phyloP scores from a whole-genome alignment of 1,140 invertebrate species.

The Megathymus violae region DNA sequence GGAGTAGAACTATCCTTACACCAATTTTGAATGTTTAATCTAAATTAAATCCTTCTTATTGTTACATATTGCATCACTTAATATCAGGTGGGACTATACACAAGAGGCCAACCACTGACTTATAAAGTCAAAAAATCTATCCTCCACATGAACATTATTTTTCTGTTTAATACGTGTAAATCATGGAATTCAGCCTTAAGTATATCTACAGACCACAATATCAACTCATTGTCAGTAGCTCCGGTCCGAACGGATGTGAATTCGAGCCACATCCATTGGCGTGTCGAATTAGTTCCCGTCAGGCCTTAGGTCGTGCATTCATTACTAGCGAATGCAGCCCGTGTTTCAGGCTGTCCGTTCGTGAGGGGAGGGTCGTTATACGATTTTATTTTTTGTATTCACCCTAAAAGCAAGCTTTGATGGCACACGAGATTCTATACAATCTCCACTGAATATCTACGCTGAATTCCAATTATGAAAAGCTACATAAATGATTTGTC shows the following conservation, averaged over 20 bases:
- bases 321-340: constrained; percentile 58
- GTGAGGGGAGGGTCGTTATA: constrained; percentile 44
- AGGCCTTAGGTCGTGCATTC: constrained; percentile 57
- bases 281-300: constrained; percentile 59
- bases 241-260: constrained; percentile 10
- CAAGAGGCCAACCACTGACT: too few species aligned
- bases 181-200: not conserved
- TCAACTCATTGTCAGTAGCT: not conserved
- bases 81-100: too few species aligned
- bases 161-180: too few species aligned
- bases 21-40: too few species aligned
- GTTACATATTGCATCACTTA: too few species aligned
- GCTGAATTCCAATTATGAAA: constrained; percentile 37
- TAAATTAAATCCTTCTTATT: too few species aligned
- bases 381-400: constrained; percentile 52
- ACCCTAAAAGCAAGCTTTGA: constrained; percentile 54
- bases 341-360: constrained; percentile 46
- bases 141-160: too few species aligned
- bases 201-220: constrained; percentile 2
- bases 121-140: too few species aligned
- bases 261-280: constrained; percentile 34
- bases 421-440: constrained; percentile 42
- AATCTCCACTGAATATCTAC: constrained; percentile 30
- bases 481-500: constrained; percentile 41
- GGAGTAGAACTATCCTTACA: too few species aligned